Conservation (phyloP, 2,113 vertebrate species). For the Acrocephalus arundinaceus region DNA sequence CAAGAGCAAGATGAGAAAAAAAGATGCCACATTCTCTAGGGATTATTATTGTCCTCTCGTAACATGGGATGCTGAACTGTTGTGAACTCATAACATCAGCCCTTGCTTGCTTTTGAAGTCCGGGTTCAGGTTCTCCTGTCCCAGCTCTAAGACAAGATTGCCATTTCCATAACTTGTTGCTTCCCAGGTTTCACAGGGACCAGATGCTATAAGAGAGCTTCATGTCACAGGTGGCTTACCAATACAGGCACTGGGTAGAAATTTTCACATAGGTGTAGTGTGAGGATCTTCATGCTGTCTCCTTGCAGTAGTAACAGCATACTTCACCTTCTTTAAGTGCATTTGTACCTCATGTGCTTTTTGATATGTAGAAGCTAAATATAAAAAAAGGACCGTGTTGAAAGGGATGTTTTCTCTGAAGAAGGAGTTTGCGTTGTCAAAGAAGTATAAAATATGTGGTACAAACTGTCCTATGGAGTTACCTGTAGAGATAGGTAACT, state of each 20-base stretch:
- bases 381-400: neutral
- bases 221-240: neutral
- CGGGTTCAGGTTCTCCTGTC: neutral
- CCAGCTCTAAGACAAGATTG: neutral
- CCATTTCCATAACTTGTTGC: neutral
- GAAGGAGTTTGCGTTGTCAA: neutral
- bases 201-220: neutral
- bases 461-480: neutral
- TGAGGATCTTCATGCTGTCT: neutral
- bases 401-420: neutral
- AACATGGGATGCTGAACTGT: neutral
- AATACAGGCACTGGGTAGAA: neutral
- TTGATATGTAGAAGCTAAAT: neutral
- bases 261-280: neutral
- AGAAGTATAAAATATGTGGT: neutral
- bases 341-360: neutral
- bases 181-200: neutral
- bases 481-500: neutral
- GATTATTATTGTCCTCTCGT: neutral
- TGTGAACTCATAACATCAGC: neutral
- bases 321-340: neutral
- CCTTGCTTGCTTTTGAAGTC: neutral
- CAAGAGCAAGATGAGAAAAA: neutral
- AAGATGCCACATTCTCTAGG: neutral
- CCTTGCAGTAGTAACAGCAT: neutral